Evolutionary conservation across 2,888 invertebrate genomes (phyloP).

Genomic region (Cerastoderma edule): DNA sequence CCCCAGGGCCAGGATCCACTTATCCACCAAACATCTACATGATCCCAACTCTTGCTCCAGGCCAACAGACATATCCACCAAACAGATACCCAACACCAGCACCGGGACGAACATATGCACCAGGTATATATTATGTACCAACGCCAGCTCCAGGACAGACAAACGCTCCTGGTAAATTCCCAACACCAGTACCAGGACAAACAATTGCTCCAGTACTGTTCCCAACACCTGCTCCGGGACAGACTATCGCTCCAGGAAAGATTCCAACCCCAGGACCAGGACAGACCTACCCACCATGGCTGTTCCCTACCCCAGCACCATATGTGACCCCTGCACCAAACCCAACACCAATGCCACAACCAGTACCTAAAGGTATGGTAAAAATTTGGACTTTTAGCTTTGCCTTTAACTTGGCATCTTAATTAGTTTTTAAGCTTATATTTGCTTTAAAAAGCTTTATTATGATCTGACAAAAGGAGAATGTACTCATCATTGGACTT

Average conservation of each 20-base stretch:
- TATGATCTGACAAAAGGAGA: too few species aligned
- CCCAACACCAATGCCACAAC: slow-evolving; percentile 49
- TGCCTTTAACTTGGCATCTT: background rate
- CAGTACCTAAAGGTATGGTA: slow-evolving; percentile 56
- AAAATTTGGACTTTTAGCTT: background rate
- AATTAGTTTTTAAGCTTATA: too few species aligned
- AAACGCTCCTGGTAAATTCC: slow-evolving; percentile 19
- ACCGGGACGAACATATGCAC: slow-evolving; percentile 15
- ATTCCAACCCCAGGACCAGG: slow-evolving; percentile 54
- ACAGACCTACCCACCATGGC: slow-evolving; percentile 56
- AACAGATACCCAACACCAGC: slow-evolving; percentile 28
- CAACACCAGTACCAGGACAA: slow-evolving; percentile 50
- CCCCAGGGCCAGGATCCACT: slow-evolving; percentile 21
- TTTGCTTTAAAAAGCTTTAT: too few species aligned
- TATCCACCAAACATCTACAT: slow-evolving; percentile 32
- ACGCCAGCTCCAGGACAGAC: slow-evolving; percentile 25
- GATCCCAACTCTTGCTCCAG: slow-evolving; percentile 34
- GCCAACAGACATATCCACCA: slow-evolving; percentile 9
- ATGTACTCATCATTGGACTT: too few species aligned
- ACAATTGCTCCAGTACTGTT: slow-evolving; percentile 58
- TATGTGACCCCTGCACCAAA: slow-evolving; percentile 41
- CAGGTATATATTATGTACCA: slow-evolving; percentile 21
- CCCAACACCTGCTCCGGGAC: slow-evolving; percentile 56
- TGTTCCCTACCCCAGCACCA: slow-evolving; percentile 48
- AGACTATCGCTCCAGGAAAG: slow-evolving; percentile 15